Percentiles rank a stretch among this genome's conserved stretches.
Evolutionary conservation across 2,113 vertebrate genomes (phyloP).

Genomic region (Xenus cinereus): DNA sequence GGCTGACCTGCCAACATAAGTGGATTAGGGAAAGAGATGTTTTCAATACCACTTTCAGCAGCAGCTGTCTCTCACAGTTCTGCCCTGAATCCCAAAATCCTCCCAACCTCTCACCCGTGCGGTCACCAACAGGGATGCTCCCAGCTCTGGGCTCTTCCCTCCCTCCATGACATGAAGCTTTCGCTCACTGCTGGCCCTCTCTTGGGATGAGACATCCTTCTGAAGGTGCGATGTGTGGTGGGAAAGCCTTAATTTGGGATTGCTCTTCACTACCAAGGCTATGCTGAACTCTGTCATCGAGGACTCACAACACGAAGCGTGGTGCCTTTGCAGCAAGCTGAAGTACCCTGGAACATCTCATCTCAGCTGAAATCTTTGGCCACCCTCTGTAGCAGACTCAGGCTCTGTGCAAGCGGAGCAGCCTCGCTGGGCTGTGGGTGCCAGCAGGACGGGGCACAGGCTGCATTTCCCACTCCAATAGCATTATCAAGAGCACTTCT

Average conservation of each 20-base stretch:
- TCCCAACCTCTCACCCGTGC: accelerated
- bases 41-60: neutral
- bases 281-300: accelerated
- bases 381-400: neutral
- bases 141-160: neutral
- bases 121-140: neutral
- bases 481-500: neutral
- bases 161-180: neutral
- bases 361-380: neutral
- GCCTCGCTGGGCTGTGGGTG: accelerated
- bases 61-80: neutral
- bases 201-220: neutral
- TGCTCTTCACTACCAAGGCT: neutral
- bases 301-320: accelerated
- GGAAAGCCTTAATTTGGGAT: neutral
- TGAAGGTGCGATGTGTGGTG: neutral
- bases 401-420: accelerated
- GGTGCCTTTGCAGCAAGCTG: neutral
- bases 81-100: neutral
- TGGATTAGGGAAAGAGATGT: neutral
- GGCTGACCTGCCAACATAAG: neutral
- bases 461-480: neutral
- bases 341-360: neutral
- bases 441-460: neutral
- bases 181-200: neutral